Evolutionary conservation across 2,113 vertebrate genomes (phyloP).

Genomic region (Centropus bengalensis): DNA sequence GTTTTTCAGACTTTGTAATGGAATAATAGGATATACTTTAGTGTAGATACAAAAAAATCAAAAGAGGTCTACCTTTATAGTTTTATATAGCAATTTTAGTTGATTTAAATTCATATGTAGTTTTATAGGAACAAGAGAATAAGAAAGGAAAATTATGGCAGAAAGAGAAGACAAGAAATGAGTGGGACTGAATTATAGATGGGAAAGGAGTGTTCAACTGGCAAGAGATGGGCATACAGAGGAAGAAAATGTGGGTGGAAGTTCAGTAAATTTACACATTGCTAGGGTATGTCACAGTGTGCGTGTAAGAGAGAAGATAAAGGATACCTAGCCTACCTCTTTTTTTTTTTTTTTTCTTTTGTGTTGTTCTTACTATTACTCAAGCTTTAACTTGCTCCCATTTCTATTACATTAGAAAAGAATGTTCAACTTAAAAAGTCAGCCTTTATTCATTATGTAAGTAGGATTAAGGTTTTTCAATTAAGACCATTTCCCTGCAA

Average conservation of each 20-base stretch:
- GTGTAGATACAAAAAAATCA: neutral
- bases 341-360: neutral
- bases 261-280: neutral
- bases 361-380: neutral
- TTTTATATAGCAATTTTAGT: neutral
- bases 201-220: neutral
- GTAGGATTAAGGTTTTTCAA: neutral
- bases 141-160: neutral
- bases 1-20: neutral
- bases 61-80: neutral
- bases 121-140: neutral
- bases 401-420: neutral
- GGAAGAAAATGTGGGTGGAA: neutral
- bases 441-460: neutral
- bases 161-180: neutral
- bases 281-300: neutral
- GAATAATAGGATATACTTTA: neutral
- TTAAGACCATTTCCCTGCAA: neutral
- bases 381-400: neutral
- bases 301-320: neutral
- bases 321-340: neutral
- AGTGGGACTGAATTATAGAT: neutral
- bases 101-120: neutral
- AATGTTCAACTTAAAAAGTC: neutral
- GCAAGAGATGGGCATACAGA: neutral